Conservation (phyloP, 2,888 invertebrate genomes). For the Crossocerus cetratus region DNA sequence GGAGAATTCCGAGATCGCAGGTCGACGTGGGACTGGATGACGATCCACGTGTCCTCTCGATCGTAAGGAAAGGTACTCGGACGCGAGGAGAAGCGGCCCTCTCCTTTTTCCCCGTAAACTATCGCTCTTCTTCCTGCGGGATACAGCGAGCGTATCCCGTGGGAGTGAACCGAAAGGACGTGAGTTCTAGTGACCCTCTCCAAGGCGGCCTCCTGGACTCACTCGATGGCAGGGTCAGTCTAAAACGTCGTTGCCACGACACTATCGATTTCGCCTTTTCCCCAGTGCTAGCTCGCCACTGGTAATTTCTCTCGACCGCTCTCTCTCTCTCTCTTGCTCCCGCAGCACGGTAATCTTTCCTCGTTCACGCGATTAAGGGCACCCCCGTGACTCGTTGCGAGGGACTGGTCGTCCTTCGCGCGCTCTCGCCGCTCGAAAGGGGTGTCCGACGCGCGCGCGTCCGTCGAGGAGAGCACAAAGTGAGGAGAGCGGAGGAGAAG, state of each 20-base stretch:
- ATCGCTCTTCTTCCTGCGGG: conserved; percentile 2
- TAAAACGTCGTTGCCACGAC: conserved; percentile 70
- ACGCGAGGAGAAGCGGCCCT: conserved; percentile 14
- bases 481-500: neutral
- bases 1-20: conserved; percentile 27
- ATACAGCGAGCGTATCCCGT: neutral
- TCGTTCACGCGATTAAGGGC: neutral
- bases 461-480: neutral
- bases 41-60: neutral
- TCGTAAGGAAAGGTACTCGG: neutral
- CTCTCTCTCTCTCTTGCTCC: neutral
- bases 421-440: neutral
- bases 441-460: neutral
- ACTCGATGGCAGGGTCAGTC: conserved; percentile 49
- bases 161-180: neutral
- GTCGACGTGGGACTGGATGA: conserved; percentile 10
- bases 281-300: conserved; percentile 27
- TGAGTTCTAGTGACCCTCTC: conserved; percentile 23
- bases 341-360: conserved; percentile 2
- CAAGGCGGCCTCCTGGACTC: conserved; percentile 4
- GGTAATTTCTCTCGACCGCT: conserved; percentile 16
- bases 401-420: neutral
- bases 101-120: conserved; percentile 4
- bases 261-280: conserved; percentile 66
- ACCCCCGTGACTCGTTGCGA: conserved; percentile 6